Evolutionary conservation across 2,113 vertebrate genomes (phyloP).

Genomic region (Corydoras maculifer): DNA sequence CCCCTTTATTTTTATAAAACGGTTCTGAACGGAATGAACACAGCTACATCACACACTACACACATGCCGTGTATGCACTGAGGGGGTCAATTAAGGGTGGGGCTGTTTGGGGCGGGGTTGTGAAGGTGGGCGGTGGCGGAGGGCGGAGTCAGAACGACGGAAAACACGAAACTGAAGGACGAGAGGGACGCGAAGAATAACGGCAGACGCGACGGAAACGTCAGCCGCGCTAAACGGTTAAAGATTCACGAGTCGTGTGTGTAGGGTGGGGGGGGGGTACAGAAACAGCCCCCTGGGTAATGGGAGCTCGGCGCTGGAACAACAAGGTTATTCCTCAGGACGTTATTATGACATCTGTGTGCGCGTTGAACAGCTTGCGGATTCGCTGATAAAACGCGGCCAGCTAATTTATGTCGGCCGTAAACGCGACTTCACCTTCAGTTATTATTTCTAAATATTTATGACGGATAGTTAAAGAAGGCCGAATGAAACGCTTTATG

Average conservation of each 20-base stretch:
- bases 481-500: conserved; percentile 55
- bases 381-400: conserved; percentile 52
- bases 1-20: too few species aligned
- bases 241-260: conserved; percentile 35
- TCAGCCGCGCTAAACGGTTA: conserved; percentile 47
- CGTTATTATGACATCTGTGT: conserved; percentile 54
- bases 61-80: too few species aligned
- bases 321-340: conserved; percentile 57
- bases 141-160: conserved; percentile 29
- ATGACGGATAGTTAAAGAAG: conserved; percentile 52
- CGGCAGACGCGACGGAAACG: conserved; percentile 37
- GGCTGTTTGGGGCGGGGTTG: conserved; percentile 2
- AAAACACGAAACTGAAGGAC: conserved; percentile 21
- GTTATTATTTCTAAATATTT: conserved; percentile 58
- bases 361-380: conserved; percentile 53
- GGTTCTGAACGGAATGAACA: too few species aligned
- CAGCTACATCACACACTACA: too few species aligned
- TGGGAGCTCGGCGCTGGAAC: conserved; percentile 40
- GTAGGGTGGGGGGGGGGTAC: not conserved
- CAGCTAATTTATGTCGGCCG: conserved; percentile 50
- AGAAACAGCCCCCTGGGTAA: conserved; percentile 39
- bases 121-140: not conserved
- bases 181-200: conserved; percentile 36
- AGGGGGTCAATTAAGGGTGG: too few species aligned
- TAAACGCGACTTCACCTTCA: conserved; percentile 54